Conservation (phyloP, 2,888 invertebrate species). For the Mythimna vitellina region DNA sequence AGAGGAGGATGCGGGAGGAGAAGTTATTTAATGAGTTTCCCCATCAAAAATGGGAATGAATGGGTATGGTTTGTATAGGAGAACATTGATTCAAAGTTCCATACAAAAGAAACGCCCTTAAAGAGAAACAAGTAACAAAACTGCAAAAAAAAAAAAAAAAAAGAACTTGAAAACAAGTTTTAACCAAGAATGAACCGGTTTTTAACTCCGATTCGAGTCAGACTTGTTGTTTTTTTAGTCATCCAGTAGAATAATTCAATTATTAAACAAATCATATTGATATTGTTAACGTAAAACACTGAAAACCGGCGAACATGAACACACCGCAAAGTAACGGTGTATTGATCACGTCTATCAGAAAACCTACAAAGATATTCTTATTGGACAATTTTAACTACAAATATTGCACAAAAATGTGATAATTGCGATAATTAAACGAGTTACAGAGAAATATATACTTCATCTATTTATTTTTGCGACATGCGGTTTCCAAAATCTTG, state of each 20-base stretch:
- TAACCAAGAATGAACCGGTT: background rate
- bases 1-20: no score
- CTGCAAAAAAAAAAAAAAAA: background rate
- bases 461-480: slow-evolving; percentile 11
- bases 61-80: no score
- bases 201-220: background rate
- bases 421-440: background rate
- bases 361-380: background rate
- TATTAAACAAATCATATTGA: background rate
- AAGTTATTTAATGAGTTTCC: no score
- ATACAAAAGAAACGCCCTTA: background rate
- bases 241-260: background rate
- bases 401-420: background rate
- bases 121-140: background rate
- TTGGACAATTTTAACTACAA: background rate
- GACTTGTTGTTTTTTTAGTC: background rate
- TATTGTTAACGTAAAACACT: background rate
- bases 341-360: background rate
- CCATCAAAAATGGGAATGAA: no score
- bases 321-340: background rate
- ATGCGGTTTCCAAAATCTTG: slow-evolving; percentile 28
- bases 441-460: background rate
- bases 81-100: no score
- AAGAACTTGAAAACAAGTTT: background rate
- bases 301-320: slow-evolving; percentile 10